phyloP scores from a whole-genome alignment of 2,113 vertebrate species.

The Zosterops hypoxanthus region DNA sequence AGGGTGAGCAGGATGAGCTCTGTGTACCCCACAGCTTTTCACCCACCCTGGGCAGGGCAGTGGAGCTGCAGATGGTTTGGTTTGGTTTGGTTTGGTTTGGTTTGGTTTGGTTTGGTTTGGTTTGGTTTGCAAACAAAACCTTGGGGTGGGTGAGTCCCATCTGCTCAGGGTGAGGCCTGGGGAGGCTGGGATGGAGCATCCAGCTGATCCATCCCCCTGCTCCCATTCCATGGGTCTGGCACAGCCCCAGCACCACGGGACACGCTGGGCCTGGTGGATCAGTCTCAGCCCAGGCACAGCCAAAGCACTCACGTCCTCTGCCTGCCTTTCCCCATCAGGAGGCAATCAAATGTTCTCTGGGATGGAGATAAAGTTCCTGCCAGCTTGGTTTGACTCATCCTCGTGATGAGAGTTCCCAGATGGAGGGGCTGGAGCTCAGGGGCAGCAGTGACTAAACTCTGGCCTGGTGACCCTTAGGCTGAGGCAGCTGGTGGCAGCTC shows the following conservation, averaged over 20 bases:
- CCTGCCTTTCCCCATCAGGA: not conserved
- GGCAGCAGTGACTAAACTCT: not conserved
- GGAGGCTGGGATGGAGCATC: not conserved
- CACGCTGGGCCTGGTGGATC: fast-evolving
- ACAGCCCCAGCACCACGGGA: fast-evolving
- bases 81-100: no score
- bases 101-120: not conserved
- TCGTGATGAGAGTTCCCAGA: not conserved
- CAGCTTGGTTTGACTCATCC: not conserved
- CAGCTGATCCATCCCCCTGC: not conserved
- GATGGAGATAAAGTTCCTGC: not conserved
- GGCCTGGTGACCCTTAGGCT: not conserved
- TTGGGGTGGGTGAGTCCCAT: not conserved
- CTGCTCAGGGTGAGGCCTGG: not conserved
- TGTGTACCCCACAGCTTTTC: not conserved
- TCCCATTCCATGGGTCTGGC: not conserved
- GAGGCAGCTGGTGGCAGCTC: not conserved
- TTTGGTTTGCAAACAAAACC: not conserved
- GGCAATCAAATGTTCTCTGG: not conserved
- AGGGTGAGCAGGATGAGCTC: fast-evolving
- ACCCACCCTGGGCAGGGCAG: fast-evolving
- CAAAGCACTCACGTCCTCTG: not conserved
- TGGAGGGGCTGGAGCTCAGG: not conserved
- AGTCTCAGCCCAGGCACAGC: not conserved
- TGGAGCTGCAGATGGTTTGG: not conserved